Percentiles rank a stretch among this genome's conserved stretches.
phyloP scores from a whole-genome alignment of 2,797 vertebrate species.

The Chelmon rostratus region DNA sequence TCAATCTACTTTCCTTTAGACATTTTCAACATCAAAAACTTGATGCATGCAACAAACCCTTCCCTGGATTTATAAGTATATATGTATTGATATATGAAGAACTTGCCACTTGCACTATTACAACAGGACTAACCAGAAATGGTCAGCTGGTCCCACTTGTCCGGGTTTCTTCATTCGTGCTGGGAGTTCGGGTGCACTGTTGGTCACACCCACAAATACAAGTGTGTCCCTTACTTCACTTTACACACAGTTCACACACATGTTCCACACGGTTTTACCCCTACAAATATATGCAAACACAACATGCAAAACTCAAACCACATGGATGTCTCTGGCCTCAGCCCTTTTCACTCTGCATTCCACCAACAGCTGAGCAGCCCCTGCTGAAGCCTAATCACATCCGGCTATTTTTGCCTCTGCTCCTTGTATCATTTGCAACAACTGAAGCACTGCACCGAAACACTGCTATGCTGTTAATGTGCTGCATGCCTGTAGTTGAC shows the following conservation, averaged over 20 bases:
- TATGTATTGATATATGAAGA: too few relatives aligned
- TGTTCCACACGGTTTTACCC: background rate
- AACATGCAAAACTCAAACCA: background rate
- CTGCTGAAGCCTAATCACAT: conserved; percentile 58
- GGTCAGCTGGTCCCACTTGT: conserved; percentile 1
- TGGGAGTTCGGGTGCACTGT: background rate
- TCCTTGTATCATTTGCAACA: conserved; percentile 41
- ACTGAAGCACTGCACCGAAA: conserved; percentile 37
- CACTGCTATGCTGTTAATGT: conserved; percentile 47
- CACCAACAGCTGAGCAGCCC: conserved; percentile 72
- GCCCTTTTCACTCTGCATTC: conserved; percentile 51
- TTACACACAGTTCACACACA: background rate
- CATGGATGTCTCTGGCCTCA: conserved; percentile 10
- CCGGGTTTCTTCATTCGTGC: conserved; percentile 3
- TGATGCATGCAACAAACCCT: too few relatives aligned
- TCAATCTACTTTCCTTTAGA: too few relatives aligned
- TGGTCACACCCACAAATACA: background rate
- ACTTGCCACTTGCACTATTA: too few relatives aligned
- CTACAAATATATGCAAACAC: background rate
- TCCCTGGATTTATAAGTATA: background rate
- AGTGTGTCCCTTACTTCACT: conserved; percentile 10
- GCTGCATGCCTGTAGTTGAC: conserved; percentile 35
- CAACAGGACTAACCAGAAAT: background rate
- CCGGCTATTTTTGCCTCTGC: conserved; percentile 71
- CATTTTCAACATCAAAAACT: too few relatives aligned